Conservation (phyloP, 2,888 invertebrate genomes). For the Conchocele bisecta region DNA sequence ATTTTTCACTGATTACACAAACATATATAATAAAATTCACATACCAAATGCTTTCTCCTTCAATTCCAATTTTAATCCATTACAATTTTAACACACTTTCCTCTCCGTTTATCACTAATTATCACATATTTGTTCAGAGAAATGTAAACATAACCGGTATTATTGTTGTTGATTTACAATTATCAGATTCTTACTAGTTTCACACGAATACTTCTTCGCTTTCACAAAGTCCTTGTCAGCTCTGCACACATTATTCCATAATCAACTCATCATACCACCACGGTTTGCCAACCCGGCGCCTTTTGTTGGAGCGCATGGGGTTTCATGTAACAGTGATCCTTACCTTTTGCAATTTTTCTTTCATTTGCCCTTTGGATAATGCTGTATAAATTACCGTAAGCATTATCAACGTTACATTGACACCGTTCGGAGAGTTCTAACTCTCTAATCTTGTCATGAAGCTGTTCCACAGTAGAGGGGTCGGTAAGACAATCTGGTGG, state of each 20-base stretch:
- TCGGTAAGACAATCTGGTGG: not conserved
- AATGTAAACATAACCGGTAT: too few relatives aligned
- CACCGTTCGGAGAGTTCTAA: not conserved
- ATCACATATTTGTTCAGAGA: too few relatives aligned
- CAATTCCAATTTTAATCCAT: too few relatives aligned
- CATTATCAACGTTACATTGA: not conserved
- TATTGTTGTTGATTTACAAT: too few relatives aligned
- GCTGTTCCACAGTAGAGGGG: not conserved
- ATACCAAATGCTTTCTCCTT: too few relatives aligned
- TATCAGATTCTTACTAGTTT: too few relatives aligned
- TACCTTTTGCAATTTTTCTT: not conserved
- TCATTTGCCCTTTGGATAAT: not conserved
- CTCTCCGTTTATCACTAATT: too few relatives aligned
- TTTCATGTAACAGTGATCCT: not conserved
- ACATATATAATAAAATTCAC: too few relatives aligned
- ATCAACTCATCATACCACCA: not conserved
- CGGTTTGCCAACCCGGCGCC: not conserved
- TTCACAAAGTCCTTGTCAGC: not conserved
- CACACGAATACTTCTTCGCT: too few relatives aligned
- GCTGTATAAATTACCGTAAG: not conserved
- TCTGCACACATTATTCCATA: not conserved
- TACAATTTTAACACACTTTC: too few relatives aligned
- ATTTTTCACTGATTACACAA: too few relatives aligned
- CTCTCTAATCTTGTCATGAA: not conserved
- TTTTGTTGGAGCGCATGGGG: not conserved